Conservation (phyloP, 2,888 invertebrate genomes). For the Lepas anatifera region DNA sequence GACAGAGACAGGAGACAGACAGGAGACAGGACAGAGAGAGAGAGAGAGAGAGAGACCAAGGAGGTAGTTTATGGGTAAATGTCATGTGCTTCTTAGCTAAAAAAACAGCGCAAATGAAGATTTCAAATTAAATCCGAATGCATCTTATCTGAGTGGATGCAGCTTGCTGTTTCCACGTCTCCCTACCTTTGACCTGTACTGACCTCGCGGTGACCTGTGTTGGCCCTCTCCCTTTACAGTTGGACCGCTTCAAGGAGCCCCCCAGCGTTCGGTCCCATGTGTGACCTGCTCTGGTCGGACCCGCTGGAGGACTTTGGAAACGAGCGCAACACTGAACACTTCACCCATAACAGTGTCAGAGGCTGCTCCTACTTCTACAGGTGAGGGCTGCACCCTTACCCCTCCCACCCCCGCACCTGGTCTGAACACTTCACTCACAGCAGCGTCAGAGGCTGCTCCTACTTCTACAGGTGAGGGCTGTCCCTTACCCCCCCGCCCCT, state of each 20-base stretch:
- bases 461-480: conserved; percentile 74
- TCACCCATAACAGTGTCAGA: too few relatives aligned
- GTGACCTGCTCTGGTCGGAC: conserved; percentile 99
- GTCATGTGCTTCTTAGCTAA: too few relatives aligned
- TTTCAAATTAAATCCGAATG: neutral
- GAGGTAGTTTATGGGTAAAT: too few relatives aligned
- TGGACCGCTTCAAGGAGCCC: conserved; percentile 99
- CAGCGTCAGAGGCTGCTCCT: conserved; percentile 98
- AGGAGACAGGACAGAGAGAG: too few relatives aligned
- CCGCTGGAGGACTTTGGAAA: conserved; percentile 98
- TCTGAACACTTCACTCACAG: conserved; percentile 71
- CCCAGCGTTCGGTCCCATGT: conserved; percentile 97
- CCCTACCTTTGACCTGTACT: neutral
- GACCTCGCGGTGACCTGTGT: conserved; percentile 27
- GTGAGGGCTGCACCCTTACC: too few relatives aligned
- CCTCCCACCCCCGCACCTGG: too few relatives aligned
- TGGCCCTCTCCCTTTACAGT: conserved; percentile 60
- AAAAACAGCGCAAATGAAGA: too few relatives aligned
- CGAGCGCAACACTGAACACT: conserved; percentile 64
- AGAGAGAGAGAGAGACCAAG: too few relatives aligned
- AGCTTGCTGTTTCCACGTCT: too few relatives aligned
- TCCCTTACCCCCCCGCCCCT: too few relatives aligned
- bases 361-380: too few relatives aligned
- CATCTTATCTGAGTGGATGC: neutral
- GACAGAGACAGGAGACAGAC: too few relatives aligned